phyloP scores from a whole-genome alignment of 2,797 vertebrate species.

The Coendou prehensilis region DNA sequence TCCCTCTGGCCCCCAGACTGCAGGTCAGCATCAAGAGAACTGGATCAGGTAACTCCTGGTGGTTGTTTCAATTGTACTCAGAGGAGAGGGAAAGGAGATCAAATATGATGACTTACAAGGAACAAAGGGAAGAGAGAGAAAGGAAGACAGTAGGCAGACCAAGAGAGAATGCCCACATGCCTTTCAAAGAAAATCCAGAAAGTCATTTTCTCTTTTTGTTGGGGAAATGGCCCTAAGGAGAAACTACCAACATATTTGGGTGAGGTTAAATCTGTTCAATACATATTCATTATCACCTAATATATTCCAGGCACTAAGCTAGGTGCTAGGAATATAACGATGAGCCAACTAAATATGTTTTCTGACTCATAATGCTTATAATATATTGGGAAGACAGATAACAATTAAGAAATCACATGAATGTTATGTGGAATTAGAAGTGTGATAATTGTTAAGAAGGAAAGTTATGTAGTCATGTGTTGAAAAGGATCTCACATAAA shows the following conservation, averaged over 20 bases:
- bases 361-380: neutral
- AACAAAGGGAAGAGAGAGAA: neutral
- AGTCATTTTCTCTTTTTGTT: neutral
- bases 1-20: rapidly evolving
- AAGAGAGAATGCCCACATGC: neutral
- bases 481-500: neutral
- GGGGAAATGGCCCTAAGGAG: neutral
- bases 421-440: neutral
- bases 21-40: neutral
- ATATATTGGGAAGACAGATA: neutral
- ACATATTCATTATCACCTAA: neutral
- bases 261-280: neutral
- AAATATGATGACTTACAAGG: neutral
- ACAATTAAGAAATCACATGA: neutral
- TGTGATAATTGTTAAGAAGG: neutral
- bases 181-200: constrained; percentile 35
- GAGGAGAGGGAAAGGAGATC: neutral
- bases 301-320: neutral
- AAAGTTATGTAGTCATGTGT: neutral
- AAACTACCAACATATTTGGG: constrained; percentile 2
- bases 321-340: neutral
- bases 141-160: neutral
- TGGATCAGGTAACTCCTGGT: neutral
- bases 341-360: neutral
- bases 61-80: neutral